These are phyloP conservation scores for Dorcus parallelipipedus DNA, from an alignment of 2,888 invertebrate species.

Conservation along the genomic window DNA sequence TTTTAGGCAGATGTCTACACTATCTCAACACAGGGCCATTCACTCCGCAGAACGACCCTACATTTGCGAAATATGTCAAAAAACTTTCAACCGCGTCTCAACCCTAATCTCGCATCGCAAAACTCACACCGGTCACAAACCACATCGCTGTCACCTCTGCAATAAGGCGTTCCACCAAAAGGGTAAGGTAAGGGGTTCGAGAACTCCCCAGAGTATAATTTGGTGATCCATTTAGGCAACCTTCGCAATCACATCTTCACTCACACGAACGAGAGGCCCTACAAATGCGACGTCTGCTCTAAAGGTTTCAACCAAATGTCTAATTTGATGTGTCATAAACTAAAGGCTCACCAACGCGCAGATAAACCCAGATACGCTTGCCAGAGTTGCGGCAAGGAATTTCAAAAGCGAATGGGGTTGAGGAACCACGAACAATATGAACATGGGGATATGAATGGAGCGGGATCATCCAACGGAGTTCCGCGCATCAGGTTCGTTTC, in stretches of 20 bases:
- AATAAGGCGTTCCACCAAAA: conserved; percentile 79
- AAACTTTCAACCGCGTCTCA: conserved; percentile 75
- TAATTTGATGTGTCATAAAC: conserved; percentile 74
- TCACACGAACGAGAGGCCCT: conserved; percentile 74
- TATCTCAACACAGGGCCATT: conserved; percentile 75
- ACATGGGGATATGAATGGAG: conserved; percentile 37
- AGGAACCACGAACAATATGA: conserved; percentile 57
- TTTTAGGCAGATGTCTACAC: conserved; percentile 69
- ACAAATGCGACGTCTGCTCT: conserved; percentile 69
- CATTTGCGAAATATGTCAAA: conserved; percentile 70
- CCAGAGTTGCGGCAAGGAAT: conserved; percentile 54
- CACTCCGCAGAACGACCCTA: conserved; percentile 74
- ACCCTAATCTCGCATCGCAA: conserved; percentile 78
- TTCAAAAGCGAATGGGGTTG: conserved; percentile 53
- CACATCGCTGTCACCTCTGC: conserved; percentile 70
- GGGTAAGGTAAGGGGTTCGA: conserved; percentile 50
- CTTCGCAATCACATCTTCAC: conserved; percentile 74
- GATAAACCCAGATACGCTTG: conserved; percentile 55
- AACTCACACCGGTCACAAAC: conserved; percentile 71
- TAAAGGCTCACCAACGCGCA: conserved; percentile 58
- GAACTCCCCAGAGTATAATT: neutral
- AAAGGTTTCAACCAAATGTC: conserved; percentile 81
- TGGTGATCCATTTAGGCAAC: conserved; percentile 54
- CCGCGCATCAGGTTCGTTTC: conserved; percentile 7
- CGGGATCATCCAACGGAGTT: conserved; percentile 2